A percentile compares a stretch with the other conserved stretches of the same genome.
These are phyloP conservation scores for Cheilosia grossa DNA, from an alignment of 2,888 invertebrate species.

Conservation along the genomic window DNA sequence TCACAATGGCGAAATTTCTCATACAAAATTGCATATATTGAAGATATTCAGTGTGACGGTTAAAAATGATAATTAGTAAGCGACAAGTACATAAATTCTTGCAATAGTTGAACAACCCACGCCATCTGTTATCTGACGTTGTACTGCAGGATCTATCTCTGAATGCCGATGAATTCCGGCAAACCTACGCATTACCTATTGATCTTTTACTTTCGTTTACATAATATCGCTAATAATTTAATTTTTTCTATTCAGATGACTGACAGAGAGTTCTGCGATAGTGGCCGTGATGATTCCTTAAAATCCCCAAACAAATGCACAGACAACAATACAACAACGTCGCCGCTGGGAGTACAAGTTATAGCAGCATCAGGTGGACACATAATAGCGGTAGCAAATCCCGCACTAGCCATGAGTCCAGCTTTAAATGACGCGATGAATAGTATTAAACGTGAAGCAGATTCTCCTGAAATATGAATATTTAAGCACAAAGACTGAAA, in stretches of 20 bases:
- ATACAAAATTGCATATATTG: no score
- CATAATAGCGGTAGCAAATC: constrained; percentile 95
- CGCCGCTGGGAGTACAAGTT: constrained; percentile 86
- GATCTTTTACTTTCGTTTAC: not conserved
- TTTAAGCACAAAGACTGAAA: not conserved
- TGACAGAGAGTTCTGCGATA: constrained; percentile 76
- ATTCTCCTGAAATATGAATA: constrained; percentile 80
- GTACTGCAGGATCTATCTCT: no score
- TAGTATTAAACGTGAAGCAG: constrained; percentile 80
- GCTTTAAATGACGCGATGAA: constrained; percentile 80
- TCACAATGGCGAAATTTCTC: no score
- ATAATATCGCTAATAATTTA: not conserved
- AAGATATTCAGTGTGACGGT: no score
- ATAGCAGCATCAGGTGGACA: constrained; percentile 93
- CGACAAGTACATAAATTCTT: no score
- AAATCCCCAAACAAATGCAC: constrained; percentile 73
- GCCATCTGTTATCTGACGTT: no score
- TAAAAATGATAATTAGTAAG: no score
- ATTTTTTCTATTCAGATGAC: constrained; percentile 55
- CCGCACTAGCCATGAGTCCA: constrained; percentile 88
- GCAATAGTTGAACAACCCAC: no score
- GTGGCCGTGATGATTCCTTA: constrained; percentile 40
- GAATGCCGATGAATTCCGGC: not conserved
- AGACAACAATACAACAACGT: constrained; percentile 55
- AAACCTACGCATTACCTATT: not conserved